Evolutionary conservation across 1,140 invertebrate species (phyloP), one percentile per base, ranked within the genome.

Genomic region (Oryzaephilus surinamensis): DNA sequence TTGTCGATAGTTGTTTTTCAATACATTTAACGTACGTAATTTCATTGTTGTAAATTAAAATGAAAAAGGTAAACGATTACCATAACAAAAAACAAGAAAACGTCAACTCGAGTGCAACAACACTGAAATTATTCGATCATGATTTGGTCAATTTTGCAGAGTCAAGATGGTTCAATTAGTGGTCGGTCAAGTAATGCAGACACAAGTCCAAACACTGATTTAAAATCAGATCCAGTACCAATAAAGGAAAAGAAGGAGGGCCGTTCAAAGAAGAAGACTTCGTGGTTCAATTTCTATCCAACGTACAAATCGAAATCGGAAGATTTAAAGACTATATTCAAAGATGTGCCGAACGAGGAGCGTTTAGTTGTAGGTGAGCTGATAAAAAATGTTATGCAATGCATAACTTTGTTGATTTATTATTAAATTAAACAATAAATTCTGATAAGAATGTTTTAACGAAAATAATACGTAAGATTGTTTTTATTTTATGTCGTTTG

Each of bases 291-390:
- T 62, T 77, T 91, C 23, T 92, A 90, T 66, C 88, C 90, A 18
- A 92, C 87, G 1, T 96, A 95, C 59, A 95, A 95, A 66, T 90
- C 86, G 30, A 72, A 85, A 45, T 88, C 82, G 21, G 86, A 90
- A 50, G 89, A 95, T 63, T 95, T 95, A 60, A 91, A 87, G 57
- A 75, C 81, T 58, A 76, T 92, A 46, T 96, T 96, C 62, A 92
- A 91, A 64, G 86, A 92, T 40, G 73, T 95, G 32, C 89, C 91
- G 13, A 73, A 79, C 51, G 86, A 91, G 56, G 91, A 97, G 64
- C 71, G 90, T 51, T 72, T 97, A 41, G 80, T 97, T 61, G 89
- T 94, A 54, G 91, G 90, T 93, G 61, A 76, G 81, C n/a, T 40
- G 20, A 37, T 20, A 35, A 10, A 24, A 24, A 1, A 15, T 38